Evolutionary conservation across 1,140 invertebrate genomes (phyloP).

Genomic region (Drosophila pruinosa): DNA sequence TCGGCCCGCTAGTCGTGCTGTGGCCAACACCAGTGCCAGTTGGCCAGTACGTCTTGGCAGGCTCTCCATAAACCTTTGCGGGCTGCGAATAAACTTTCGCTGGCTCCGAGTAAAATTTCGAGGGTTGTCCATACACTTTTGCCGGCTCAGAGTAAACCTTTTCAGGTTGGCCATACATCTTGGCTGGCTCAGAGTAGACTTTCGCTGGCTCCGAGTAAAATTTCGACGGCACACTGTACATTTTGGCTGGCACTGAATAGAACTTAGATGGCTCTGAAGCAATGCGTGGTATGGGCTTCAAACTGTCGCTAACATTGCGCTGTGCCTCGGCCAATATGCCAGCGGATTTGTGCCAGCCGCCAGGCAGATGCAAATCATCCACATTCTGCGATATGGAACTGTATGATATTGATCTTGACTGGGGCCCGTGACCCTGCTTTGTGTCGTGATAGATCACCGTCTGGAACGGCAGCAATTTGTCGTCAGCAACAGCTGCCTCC

Average conservation of each 20-base stretch:
- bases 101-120: conserved; percentile 85
- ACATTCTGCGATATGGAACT: conserved; percentile 83
- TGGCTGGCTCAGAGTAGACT: conserved; percentile 86
- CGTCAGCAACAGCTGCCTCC: conserved; percentile 23
- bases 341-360: conserved; percentile 62
- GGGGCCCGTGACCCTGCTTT: conserved; percentile 78
- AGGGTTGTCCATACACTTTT: conserved; percentile 87
- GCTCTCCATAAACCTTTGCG: conserved; percentile 84
- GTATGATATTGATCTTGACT: conserved; percentile 84
- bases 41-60: conserved; percentile 83
- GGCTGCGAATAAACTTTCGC: conserved; percentile 84
- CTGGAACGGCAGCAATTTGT: conserved; percentile 77
- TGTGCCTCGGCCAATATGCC: conserved; percentile 76
- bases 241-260: conserved; percentile 83
- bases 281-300: conserved; percentile 53
- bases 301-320: conserved; percentile 77
- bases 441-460: conserved; percentile 85
- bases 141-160: conserved; percentile 87
- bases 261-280: conserved; percentile 82
- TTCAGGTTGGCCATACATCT: conserved; percentile 86
- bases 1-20: neutral
- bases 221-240: conserved; percentile 85
- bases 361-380: conserved; percentile 62
- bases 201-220: conserved; percentile 86
- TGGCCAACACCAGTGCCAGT: conserved; percentile 44